Conservation (phyloP, 2,797 vertebrate species). For the Danionella dracula region DNA sequence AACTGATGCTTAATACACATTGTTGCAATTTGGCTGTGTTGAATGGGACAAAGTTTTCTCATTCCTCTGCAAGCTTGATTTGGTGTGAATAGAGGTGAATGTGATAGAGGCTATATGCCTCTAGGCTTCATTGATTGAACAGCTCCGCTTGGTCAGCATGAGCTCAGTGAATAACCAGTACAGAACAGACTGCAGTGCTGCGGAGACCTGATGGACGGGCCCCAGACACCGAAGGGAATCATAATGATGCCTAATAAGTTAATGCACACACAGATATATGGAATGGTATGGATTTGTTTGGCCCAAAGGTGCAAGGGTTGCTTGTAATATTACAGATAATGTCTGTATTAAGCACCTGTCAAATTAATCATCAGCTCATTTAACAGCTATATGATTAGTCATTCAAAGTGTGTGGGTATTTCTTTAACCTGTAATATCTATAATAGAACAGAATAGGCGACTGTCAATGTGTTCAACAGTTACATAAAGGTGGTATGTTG, state of each 20-base stretch:
- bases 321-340: conserved; percentile 20
- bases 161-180: conserved; percentile 16
- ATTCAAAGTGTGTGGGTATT: background rate
- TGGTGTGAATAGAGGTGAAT: background rate
- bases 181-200: conserved; percentile 10
- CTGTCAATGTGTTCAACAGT: background rate
- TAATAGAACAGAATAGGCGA: background rate
- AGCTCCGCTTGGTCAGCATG: conserved; percentile 36
- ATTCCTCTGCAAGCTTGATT: background rate
- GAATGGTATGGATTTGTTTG: conserved; percentile 3
- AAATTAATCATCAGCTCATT: conserved; percentile 13
- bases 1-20: too few relatives aligned
- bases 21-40: too few relatives aligned
- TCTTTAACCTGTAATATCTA: conserved; percentile 1
- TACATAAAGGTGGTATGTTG: too few relatives aligned
- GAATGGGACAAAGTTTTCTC: background rate
- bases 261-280: background rate
- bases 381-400: conserved; percentile 4
- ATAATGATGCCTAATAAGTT: background rate
- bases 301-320: conserved; percentile 7
- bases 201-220: background rate
- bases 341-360: background rate
- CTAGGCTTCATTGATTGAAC: conserved; percentile 39
- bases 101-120: conserved; percentile 4
- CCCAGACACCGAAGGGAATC: background rate